phyloP scores from a whole-genome alignment of 1,140 invertebrate species.

The Macrosteles quadrilineatus region DNA sequence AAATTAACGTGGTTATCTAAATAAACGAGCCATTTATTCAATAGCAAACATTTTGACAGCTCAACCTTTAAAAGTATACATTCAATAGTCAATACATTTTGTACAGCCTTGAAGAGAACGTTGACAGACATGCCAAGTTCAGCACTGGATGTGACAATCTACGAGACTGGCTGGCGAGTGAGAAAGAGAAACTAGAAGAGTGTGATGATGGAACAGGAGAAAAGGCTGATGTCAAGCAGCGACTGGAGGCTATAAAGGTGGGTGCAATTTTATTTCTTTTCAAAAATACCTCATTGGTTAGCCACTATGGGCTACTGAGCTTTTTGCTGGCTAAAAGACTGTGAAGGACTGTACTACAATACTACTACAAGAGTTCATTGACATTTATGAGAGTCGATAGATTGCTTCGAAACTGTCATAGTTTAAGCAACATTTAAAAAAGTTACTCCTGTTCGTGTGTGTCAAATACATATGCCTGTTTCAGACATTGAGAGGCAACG shows the following conservation, averaged over 20 bases:
- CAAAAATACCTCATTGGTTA: background rate
- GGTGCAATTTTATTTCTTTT: conserved; percentile 28
- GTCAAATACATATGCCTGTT: no score
- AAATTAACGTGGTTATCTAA: no score
- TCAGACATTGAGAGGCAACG: conserved; percentile 65
- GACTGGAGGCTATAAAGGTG: conserved; percentile 66
- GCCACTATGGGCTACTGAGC: no score
- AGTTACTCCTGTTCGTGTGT: no score
- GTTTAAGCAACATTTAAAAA: no score
- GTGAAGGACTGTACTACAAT: no score
- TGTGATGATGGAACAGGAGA: conserved; percentile 80
- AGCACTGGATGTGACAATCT: conserved; percentile 70
- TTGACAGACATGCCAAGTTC: conserved; percentile 81
- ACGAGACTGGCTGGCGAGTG: conserved; percentile 75
- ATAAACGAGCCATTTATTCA: no score
- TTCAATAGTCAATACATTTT: no score
- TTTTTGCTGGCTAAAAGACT: no score
- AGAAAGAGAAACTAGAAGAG: conserved; percentile 73
- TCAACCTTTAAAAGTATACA: no score
- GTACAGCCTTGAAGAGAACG: conserved; percentile 81
- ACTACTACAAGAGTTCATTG: background rate
- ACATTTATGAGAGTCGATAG: background rate
- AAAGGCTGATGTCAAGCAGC: conserved; percentile 72
- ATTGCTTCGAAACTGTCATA: no score
- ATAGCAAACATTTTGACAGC: no score